Percentiles rank a stretch among this genome's conserved stretches.
Evolutionary conservation across 2,113 vertebrate genomes (phyloP).

Genomic region (Neotragus pygmaeus): DNA sequence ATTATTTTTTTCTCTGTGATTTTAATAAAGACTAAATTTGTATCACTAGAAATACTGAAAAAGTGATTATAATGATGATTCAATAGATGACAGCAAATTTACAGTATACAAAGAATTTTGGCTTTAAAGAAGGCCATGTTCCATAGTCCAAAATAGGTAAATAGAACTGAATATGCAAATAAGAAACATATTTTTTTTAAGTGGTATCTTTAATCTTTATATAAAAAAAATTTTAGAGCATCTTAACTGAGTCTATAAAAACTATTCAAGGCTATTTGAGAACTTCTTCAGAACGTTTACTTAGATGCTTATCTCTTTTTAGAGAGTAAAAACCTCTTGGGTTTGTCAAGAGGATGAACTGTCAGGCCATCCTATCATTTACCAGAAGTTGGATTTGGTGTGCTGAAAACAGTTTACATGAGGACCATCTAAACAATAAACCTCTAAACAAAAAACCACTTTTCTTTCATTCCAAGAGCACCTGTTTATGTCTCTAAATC

Average conservation of each 20-base stretch:
- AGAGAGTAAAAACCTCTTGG: neutral
- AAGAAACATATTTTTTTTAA: neutral
- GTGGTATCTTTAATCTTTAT: neutral
- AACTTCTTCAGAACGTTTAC: neutral
- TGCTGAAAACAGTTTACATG: neutral
- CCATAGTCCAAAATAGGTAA: neutral
- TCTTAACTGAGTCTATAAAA: neutral
- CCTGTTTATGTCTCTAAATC: neutral
- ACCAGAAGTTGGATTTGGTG: neutral
- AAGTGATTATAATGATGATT: neutral
- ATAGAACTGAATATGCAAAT: neutral
- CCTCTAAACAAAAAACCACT: neutral
- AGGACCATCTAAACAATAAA: neutral
- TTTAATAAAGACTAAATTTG: neutral
- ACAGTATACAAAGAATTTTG: neutral
- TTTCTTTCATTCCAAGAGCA: neutral
- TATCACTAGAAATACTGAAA: conserved; percentile 6
- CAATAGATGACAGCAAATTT: neutral
- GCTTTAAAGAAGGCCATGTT: neutral
- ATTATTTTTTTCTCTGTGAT: neutral
- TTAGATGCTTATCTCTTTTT: neutral
- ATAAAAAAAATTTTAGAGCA: neutral
- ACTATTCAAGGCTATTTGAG: neutral
- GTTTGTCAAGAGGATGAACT: neutral
- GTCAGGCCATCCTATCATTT: neutral